Percentiles rank a stretch among this genome's conserved stretches.
These are phyloP conservation scores for Campylorhamphus procurvoides DNA, from an alignment of 2,113 vertebrate genomes.

Conservation along the genomic window DNA sequence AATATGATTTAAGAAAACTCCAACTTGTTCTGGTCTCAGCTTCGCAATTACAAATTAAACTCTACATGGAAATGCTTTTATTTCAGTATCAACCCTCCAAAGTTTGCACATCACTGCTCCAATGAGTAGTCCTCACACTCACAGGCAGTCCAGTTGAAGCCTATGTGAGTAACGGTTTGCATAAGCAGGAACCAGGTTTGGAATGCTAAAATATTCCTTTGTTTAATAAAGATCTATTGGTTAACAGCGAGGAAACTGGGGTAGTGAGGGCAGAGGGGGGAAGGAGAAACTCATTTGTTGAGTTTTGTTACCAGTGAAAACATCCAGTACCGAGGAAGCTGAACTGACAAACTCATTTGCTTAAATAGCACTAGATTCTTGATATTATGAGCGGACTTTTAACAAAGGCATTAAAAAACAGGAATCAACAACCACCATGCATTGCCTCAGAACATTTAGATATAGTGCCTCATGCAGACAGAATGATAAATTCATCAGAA, in stretches of 20 bases:
- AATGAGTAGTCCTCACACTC: not conserved
- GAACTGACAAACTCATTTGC: conserved; percentile 54
- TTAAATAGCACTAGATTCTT: conserved; percentile 50
- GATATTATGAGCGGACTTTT: conserved; percentile 62
- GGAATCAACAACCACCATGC: conserved; percentile 80
- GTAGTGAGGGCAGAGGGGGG: not conserved
- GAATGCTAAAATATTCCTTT: conserved; percentile 69
- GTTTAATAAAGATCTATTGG: conserved; percentile 54
- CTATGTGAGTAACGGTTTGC: not conserved
- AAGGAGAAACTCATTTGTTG: conserved; percentile 50
- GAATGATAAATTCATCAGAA: conserved; percentile 74
- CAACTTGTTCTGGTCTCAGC: conserved; percentile 55
- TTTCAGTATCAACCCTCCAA: not conserved
- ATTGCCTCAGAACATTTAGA: conserved; percentile 75
- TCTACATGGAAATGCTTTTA: conserved; percentile 34
- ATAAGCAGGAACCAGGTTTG: conserved; percentile 53
- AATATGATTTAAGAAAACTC: not conserved
- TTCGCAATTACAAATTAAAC: conserved; percentile 54
- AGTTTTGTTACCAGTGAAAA: conserved; percentile 61
- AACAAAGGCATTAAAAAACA: conserved; percentile 65
- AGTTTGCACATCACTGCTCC: not conserved
- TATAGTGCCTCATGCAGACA: conserved; percentile 85
- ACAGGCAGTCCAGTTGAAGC: not conserved
- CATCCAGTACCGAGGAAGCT: conserved; percentile 44
- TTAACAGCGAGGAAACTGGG: conserved; percentile 50